Conservation (phyloP, 2,797 vertebrate genomes). For the Cryptoblepharus egeriae region DNA sequence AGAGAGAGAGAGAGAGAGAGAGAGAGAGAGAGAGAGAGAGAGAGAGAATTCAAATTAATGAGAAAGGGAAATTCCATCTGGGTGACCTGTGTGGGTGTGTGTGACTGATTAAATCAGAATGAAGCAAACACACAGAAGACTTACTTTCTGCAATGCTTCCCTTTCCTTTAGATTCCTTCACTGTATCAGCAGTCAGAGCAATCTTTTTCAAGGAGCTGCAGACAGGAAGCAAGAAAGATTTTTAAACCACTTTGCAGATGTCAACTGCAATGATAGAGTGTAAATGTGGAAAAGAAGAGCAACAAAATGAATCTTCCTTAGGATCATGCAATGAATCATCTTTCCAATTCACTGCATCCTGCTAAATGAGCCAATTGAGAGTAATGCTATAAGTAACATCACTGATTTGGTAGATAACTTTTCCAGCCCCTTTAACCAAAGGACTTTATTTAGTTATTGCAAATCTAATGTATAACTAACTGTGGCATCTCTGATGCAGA, state of each 20-base stretch:
- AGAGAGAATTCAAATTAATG: not conserved
- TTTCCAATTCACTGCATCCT: not conserved
- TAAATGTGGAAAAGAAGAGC: not conserved
- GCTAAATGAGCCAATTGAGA: not conserved
- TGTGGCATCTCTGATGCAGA: not conserved
- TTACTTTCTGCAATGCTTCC: not conserved
- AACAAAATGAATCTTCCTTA: not conserved
- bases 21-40: too few species aligned
- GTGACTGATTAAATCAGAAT: not conserved
- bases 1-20: not conserved
- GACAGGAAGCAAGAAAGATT: not conserved
- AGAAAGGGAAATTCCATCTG: not conserved
- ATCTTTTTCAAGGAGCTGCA: fast-evolving
- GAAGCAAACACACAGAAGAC: not conserved
- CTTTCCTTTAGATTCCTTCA: fast-evolving
- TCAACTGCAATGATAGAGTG: fast-evolving
- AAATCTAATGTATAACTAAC: not conserved
- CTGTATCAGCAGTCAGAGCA: not conserved
- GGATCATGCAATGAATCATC: not conserved
- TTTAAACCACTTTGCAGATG: not conserved
- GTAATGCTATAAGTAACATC: not conserved
- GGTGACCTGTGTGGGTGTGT: constrained; percentile 29
- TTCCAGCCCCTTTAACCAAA: not conserved
- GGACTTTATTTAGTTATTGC: too few species aligned
- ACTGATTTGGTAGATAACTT: not conserved